These are phyloP conservation scores for Tigriopus californicus DNA, from an alignment of 2,888 invertebrate species.

Conservation along the genomic window DNA sequence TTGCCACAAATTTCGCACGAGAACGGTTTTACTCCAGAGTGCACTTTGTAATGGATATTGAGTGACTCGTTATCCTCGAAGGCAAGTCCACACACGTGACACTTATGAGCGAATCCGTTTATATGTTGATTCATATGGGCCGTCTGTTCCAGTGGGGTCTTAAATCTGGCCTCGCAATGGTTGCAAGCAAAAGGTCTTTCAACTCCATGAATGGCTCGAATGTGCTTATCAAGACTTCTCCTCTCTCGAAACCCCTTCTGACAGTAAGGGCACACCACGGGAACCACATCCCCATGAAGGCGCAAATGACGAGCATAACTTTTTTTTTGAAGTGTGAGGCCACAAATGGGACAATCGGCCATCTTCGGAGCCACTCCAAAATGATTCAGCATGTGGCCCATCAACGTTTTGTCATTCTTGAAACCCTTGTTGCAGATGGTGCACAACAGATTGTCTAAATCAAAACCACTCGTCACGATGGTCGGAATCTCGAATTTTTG, in stretches of 20 bases:
- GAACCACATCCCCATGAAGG: conserved; percentile 10
- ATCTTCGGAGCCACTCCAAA: conserved; percentile 15
- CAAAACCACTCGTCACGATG: conserved; percentile 11
- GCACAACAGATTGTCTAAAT: conserved; percentile 14
- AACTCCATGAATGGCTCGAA: conserved; percentile 10
- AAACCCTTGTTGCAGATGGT: conserved; percentile 11
- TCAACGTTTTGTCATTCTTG: conserved; percentile 15
- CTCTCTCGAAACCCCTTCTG: conserved; percentile 15
- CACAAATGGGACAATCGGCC: conserved; percentile 14
- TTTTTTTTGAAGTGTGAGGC: conserved; percentile 12
- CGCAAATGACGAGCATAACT: conserved; percentile 12
- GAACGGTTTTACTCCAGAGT: conserved; percentile 14
- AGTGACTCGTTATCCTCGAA: conserved; percentile 13
- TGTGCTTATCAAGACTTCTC: conserved; percentile 15
- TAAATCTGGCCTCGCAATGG: conserved; percentile 8
- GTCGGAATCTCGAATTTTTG: conserved; percentile 10
- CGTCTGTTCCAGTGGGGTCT: conserved; percentile 3
- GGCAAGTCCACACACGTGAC: conserved; percentile 7
- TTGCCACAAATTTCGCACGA: conserved; percentile 14
- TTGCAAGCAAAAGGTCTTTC: conserved; percentile 8
- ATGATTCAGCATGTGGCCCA: conserved; percentile 14
- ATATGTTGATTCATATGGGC: conserved; percentile 4
- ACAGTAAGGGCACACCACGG: conserved; percentile 11
- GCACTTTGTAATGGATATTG: neutral
- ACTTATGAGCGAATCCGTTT: conserved; percentile 7